Base-by-base conservation (phyloP, 2,888 invertebrate species). In the Perizoma flavofasciatum region DNA sequence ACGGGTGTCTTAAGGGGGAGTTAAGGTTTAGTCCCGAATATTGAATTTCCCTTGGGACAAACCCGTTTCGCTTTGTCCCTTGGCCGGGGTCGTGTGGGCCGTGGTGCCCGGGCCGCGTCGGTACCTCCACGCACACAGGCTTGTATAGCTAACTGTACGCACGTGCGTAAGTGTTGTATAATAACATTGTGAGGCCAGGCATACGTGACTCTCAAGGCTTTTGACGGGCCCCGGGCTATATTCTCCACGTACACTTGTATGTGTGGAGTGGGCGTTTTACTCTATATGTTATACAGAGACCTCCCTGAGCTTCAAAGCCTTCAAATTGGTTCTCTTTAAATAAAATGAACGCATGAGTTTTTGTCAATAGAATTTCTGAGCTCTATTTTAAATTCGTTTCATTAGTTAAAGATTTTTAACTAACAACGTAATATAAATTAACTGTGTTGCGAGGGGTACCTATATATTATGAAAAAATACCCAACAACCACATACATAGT, bases 21-120 rank as follows among this genome's bases (percentile, higher is more conserved):
- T 89, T 91, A 92, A 88, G 92, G 91, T 92, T 92, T 92, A 92
- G 92, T 90, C 92, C 92, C 92, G 92, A 92, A 92, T 92, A 92
- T 92, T 92, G 92, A 92, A 92, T 92, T 92, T 92, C 92, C 92
- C 92, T 88, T 87, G 92, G 92, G 92, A 92, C 92, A 91, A 92
- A 92, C 92, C 92, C 92, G 92, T 92, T 92, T 92, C 91, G 84
- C 91, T 90, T 91, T 92, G 91, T 91, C 91, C 92, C 91, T 92
- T 90, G 83, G 81, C 79, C 86, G 88, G 89, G 91, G 90, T 89
- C 89, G 91, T 88, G 86, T 89, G 87, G 89, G 90, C 89, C 85
- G 75, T 69, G 83, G 83, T 89, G 90, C 91, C 90, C 90, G 90
- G 90, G 90, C 85, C 72, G 77, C 73, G 76, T 8, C 2, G 34